Conservation (phyloP, 2,888 invertebrate species). For the Lacanobia wlatinum region DNA sequence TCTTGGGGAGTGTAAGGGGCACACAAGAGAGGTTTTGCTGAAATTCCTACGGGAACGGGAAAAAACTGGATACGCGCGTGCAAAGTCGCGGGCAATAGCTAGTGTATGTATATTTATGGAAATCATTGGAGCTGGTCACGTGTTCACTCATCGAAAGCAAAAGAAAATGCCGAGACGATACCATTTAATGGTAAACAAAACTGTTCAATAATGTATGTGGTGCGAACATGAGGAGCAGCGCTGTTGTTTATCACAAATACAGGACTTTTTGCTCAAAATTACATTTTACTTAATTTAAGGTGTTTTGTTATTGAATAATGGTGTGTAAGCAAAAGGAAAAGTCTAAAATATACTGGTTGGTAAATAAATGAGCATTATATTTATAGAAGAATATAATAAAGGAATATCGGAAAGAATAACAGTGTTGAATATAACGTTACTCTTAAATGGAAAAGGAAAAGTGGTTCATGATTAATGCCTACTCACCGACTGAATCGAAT, state of each 20-base stretch:
- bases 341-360: neutral
- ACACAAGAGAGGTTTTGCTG: too few species aligned
- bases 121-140: slow-evolving; percentile 55
- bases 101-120: slow-evolving; percentile 5
- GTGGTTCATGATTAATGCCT: too few species aligned
- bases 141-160: slow-evolving; percentile 44
- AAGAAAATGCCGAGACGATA: slow-evolving; percentile 68
- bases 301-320: slow-evolving; percentile 48
- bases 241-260: slow-evolving; percentile 69
- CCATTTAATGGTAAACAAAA: slow-evolving; percentile 77
- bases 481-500: too few species aligned
- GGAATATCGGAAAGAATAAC: too few species aligned
- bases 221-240: slow-evolving; percentile 45
- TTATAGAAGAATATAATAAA: too few species aligned
- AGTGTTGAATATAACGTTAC: too few species aligned
- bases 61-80: too few species aligned
- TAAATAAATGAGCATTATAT: neutral
- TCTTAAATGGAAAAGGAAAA: too few species aligned
- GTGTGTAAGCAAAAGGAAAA: slow-evolving; percentile 1
- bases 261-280: slow-evolving; percentile 63
- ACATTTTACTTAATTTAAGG: slow-evolving; percentile 30
- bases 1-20: too few species aligned
- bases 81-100: too few species aligned
- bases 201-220: slow-evolving; percentile 82
- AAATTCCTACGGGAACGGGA: too few species aligned